Conservation (phyloP, 2,113 vertebrate genomes). For the Odontophorus gujanensis region DNA sequence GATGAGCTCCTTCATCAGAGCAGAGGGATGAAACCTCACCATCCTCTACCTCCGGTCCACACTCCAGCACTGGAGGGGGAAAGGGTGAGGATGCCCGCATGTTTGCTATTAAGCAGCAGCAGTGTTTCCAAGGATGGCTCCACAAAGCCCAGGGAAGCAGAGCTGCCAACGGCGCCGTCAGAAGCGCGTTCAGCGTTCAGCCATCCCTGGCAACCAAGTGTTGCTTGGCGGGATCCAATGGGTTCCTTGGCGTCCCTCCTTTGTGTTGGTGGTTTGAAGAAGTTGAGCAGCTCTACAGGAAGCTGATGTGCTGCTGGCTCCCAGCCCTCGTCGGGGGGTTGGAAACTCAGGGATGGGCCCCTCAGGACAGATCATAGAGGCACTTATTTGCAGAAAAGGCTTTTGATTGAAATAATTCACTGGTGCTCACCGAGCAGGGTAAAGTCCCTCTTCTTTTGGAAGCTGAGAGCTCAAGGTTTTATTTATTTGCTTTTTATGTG, state of each 20-base stretch:
- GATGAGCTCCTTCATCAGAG: background rate
- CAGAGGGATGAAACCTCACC: background rate
- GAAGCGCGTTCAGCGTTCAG: slow-evolving; percentile 17
- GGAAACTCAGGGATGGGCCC: background rate
- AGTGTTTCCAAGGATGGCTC: background rate
- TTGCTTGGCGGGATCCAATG: background rate
- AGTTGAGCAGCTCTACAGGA: slow-evolving; percentile 39
- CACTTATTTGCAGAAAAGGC: background rate
- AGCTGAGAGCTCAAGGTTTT: background rate
- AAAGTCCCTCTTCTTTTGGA: background rate
- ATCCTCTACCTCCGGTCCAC: background rate
- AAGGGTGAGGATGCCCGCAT: background rate
- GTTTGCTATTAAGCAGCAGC: background rate
- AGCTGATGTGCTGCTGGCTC: slow-evolving; percentile 50
- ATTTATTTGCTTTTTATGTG: background rate
- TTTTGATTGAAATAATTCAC: background rate
- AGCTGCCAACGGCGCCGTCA: slow-evolving; percentile 37
- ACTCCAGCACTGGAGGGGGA: background rate
- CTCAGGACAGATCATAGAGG: background rate
- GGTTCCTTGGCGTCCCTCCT: slow-evolving; percentile 19
- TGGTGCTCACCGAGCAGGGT: background rate
- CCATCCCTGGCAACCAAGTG: slow-evolving; percentile 18
- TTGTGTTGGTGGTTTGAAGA: slow-evolving; percentile 18
- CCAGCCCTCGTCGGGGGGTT: background rate
- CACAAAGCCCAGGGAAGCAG: background rate